Conservation (phyloP, 92 coral and sea anemone species). For the Montipora capitata region DNA sequence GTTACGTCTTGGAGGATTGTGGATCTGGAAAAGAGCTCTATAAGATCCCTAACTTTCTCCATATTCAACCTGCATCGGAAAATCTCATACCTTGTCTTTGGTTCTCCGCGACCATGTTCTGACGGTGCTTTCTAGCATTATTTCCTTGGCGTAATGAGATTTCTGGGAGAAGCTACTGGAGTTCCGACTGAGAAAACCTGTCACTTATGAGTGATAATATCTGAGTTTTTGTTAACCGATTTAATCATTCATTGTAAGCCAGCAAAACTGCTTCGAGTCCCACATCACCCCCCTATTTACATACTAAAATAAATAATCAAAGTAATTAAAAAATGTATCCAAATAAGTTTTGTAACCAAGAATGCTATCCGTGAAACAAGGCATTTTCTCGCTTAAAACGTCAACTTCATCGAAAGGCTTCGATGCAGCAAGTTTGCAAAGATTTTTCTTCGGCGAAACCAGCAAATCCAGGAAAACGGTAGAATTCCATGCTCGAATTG, state of each 20-base stretch:
- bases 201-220: constrained; percentile 52
- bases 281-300: constrained; percentile 11
- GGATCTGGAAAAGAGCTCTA: constrained; percentile 53
- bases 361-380: not conserved
- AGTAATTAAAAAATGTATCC: not conserved
- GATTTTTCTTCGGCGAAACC: constrained; percentile 16
- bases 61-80: constrained; percentile 53
- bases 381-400: not conserved
- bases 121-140: constrained; percentile 46
- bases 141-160: constrained; percentile 51
- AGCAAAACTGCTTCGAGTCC: constrained; percentile 61
- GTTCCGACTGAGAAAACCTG: constrained; percentile 49
- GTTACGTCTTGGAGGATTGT: constrained; percentile 59
- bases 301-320: constrained; percentile 9
- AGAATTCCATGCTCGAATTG: constrained; percentile 1
- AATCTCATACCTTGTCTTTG: not conserved
- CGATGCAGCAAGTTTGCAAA: constrained; percentile 24
- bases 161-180: constrained; percentile 55
- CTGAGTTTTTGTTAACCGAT: constrained; percentile 41
- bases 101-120: constrained; percentile 38
- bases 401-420: constrained; percentile 3
- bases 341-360: not conserved
- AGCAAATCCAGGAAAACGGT: constrained; percentile 17
- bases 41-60: constrained; percentile 40
- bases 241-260: constrained; percentile 49